These are phyloP conservation scores for Himalopsyche tibetana DNA, from an alignment of 2,888 invertebrate genomes.

Conservation along the genomic window DNA sequence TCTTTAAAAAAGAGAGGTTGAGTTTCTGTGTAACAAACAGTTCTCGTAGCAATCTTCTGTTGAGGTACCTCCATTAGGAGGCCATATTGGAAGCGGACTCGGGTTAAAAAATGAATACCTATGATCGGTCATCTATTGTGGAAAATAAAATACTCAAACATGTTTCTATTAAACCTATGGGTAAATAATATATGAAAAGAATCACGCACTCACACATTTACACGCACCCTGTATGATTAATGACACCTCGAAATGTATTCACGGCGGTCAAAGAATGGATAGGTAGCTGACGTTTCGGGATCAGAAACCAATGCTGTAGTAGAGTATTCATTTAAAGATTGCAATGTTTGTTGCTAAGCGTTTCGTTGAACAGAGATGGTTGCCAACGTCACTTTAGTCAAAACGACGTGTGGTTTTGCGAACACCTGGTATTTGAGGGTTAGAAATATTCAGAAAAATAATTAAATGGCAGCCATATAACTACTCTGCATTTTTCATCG, in stretches of 20 bases:
- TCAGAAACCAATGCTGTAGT: neutral
- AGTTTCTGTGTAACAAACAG: too few relatives aligned
- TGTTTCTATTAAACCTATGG: constrained; percentile 27
- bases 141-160: neutral
- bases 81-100: too few relatives aligned
- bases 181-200: constrained; percentile 43
- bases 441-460: constrained; percentile 10
- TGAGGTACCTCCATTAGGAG: too few relatives aligned
- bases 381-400: constrained; percentile 11
- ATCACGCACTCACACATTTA: constrained; percentile 44
- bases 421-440: constrained; percentile 36
- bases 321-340: constrained; percentile 21
- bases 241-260: constrained; percentile 60
- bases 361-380: constrained; percentile 9
- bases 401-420: constrained; percentile 25
- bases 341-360: neutral
- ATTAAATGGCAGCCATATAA: neutral
- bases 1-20: too few relatives aligned
- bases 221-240: constrained; percentile 60
- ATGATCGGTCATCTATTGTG: neutral
- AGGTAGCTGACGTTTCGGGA: constrained; percentile 32
- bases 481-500: too few relatives aligned
- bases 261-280: constrained; percentile 59
- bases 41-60: too few relatives aligned
- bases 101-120: neutral